Percentiles rank a stretch among this genome's conserved stretches.
Conservation (phyloP, 2,888 invertebrate genomes). For the Seira ritae region DNA sequence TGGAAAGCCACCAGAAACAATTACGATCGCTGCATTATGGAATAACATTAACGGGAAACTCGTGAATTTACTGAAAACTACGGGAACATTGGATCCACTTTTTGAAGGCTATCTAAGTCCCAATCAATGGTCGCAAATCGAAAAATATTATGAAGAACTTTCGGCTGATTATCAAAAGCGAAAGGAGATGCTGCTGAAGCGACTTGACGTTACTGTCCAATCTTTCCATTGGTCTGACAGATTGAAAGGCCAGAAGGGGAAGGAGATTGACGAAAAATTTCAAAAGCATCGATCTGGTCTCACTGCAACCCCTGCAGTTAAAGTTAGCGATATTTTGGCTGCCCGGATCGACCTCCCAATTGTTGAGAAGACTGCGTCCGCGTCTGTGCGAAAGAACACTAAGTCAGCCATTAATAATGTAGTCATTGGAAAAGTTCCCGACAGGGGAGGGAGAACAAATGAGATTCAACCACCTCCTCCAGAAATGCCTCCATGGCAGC, state of each 20-base stretch:
- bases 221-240: slow-evolving; percentile 96
- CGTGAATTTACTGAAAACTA: slow-evolving; percentile 74
- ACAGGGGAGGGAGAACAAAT: slow-evolving; percentile 93
- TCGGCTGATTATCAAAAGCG: slow-evolving; percentile 88
- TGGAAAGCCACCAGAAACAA: slow-evolving; percentile 91
- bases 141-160: slow-evolving; percentile 83
- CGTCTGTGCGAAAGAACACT: slow-evolving; percentile 89
- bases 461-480: slow-evolving; percentile 96
- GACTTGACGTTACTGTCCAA: slow-evolving; percentile 96
- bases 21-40: slow-evolving; percentile 86
- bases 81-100: slow-evolving; percentile 79
- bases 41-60: slow-evolving; percentile 83
- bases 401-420: slow-evolving; percentile 90
- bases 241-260: slow-evolving; percentile 84
- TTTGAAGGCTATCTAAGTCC: slow-evolving; percentile 84
- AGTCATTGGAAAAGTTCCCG: slow-evolving; percentile 90
- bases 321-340: slow-evolving; percentile 87
- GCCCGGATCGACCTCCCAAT: slow-evolving; percentile 89
- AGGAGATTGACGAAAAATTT: slow-evolving; percentile 80
- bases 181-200: slow-evolving; percentile 90
- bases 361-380: slow-evolving; percentile 95
- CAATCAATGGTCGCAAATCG: slow-evolving; percentile 89
- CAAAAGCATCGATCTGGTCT: slow-evolving; percentile 78
- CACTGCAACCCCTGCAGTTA: slow-evolving; percentile 81
- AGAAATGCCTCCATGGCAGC: slow-evolving; percentile 97